Evolutionary conservation across 2,888 invertebrate genomes (phyloP).

Genomic region (Callimorpha dominula): DNA sequence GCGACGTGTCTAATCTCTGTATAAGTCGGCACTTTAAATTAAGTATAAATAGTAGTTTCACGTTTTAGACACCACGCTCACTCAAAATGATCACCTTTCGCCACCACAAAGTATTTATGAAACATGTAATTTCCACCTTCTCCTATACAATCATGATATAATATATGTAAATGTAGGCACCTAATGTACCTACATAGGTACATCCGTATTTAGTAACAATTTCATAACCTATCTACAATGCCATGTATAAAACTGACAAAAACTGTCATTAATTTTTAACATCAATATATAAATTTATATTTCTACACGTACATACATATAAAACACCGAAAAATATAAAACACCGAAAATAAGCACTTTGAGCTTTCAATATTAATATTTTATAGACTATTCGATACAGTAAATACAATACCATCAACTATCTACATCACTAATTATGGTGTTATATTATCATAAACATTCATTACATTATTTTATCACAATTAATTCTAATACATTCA

Average conservation of each 20-base stretch:
- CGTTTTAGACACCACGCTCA: no score
- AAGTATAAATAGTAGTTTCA: no score
- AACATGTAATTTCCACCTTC: no score
- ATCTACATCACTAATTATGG: not conserved
- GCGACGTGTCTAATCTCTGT: no score
- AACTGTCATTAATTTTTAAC: not conserved
- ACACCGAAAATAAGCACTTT: constrained; percentile 2
- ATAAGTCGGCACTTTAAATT: no score
- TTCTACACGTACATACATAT: not conserved
- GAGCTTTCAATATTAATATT: constrained; percentile 2
- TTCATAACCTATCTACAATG: constrained; percentile 1
- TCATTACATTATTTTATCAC: constrained; percentile 12
- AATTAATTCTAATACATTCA: constrained; percentile 9
- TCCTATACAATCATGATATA: no score
- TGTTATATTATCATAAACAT: constrained; percentile 12
- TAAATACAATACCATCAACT: constrained; percentile 17
- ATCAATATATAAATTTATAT: constrained; percentile 5
- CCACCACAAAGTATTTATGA: no score
- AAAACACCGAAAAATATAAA: constrained; percentile 4
- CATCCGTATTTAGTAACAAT: not conserved
- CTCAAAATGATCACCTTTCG: no score
- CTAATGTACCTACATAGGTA: not conserved
- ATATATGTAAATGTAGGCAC: no score
- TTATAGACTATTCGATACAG: constrained; percentile 8
- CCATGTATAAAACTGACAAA: constrained; percentile 24